Evolutionary conservation across 2,888 invertebrate species (phyloP), one percentile per base, ranked within the genome.

Genomic region (Ichneumoninae sp.): DNA sequence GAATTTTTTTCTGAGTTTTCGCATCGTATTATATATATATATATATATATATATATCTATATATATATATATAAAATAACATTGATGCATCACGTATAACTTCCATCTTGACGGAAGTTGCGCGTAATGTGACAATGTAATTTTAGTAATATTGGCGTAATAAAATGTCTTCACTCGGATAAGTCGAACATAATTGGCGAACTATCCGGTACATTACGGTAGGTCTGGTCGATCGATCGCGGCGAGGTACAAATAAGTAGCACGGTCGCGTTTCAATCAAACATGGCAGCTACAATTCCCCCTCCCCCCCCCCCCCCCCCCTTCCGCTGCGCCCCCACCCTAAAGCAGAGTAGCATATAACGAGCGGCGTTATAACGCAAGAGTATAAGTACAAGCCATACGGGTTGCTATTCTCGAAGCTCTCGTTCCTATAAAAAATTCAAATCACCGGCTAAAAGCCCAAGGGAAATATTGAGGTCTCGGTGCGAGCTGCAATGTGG

Each of bases 181-280:
- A 44, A 44, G 13, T 57, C 13, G 6, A 10, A 63, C 52, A 26
- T 52, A 36, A 70, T 63, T 73, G 78, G 26, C 70, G 26, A 40
- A 71, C 40, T 36, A 40, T 71, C 40, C 50, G 57, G 63, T 65
- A 33, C 40, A 16, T 77, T 83, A 83, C 54, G 79, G 83, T 80
- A 80, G 83, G 79, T 80, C 83, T 80, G 65, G 44, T 16, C 79
- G 75, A 83, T 83, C 83, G 83, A 83, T 83, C 63, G 54, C 75
- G 70, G 10, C 79, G 75, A 80, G 33, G 83, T 60, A 70, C 79
- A 79, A 71, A 80, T 65, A 83, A 80, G 81, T 81, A 70, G 75
- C 70, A 76, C 81, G 70, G 40, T 54, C 70, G 52, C 63, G 70
- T 65, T 65, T 66, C 70, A 44, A 65, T 70, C 65, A 44, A 44